phyloP scores from a whole-genome alignment of 2,797 vertebrate genomes.

The Anguilla megastoma region DNA sequence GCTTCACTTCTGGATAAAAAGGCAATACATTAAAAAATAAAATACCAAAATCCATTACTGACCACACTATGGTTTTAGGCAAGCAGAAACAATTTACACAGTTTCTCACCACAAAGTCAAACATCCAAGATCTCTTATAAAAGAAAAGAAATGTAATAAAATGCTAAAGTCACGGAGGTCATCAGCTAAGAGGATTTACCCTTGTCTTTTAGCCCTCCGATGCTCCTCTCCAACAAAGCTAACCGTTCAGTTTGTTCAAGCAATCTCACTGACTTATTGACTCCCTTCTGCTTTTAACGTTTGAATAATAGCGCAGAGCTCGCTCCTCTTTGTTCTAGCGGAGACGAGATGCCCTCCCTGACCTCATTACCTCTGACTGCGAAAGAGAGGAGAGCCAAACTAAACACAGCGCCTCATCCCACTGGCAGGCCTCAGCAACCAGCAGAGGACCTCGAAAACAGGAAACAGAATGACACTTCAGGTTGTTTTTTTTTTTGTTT shows the following conservation, averaged over 20 bases:
- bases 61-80: slow-evolving; percentile 77
- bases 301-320: slow-evolving; percentile 52
- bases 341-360: slow-evolving; percentile 44
- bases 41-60: slow-evolving; percentile 63
- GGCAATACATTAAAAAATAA: slow-evolving; percentile 70
- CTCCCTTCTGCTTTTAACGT: slow-evolving; percentile 31
- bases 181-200: slow-evolving; percentile 65
- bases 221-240: slow-evolving; percentile 48
- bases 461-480: slow-evolving; percentile 23
- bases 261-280: slow-evolving; percentile 28
- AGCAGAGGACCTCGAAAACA: slow-evolving; percentile 17
- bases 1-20: slow-evolving; percentile 65
- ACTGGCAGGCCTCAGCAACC: slow-evolving; percentile 20
- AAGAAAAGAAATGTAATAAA: slow-evolving; percentile 64
- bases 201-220: slow-evolving; percentile 62
- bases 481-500: not conserved
- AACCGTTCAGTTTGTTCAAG: slow-evolving; percentile 47
- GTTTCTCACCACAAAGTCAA: slow-evolving; percentile 64
- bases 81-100: slow-evolving; percentile 59
- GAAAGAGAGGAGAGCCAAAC: slow-evolving; percentile 39
- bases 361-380: slow-evolving; percentile 49
- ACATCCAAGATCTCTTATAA: slow-evolving; percentile 54
- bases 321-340: slow-evolving; percentile 51
- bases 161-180: slow-evolving; percentile 73
- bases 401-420: slow-evolving; percentile 16